A percentile compares a stretch with the other conserved stretches of the same genome.
Evolutionary conservation across 2,888 invertebrate species (phyloP).

Genomic region (Drosophila eohydei): DNA sequence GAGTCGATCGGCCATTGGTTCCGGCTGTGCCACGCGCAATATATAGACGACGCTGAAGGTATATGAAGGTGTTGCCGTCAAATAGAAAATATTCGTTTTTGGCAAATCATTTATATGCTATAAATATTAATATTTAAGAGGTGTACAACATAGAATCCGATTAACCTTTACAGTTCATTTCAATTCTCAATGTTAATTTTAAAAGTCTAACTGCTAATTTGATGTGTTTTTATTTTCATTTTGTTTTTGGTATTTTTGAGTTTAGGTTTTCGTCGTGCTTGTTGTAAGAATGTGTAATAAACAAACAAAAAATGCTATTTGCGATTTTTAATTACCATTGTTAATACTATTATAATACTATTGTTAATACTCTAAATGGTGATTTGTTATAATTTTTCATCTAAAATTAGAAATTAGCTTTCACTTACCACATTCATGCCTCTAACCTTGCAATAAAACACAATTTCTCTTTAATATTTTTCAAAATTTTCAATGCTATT

Average conservation of each 20-base stretch:
- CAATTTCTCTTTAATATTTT: constrained; percentile 21
- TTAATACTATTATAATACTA: neutral
- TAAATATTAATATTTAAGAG: neutral
- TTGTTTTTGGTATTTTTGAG: neutral
- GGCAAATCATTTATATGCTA: constrained; percentile 25
- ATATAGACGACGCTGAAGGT: constrained; percentile 95
- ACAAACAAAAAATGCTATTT: neutral
- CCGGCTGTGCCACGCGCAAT: constrained; percentile 97
- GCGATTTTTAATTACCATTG: neutral
- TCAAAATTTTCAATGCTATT: constrained; percentile 53
- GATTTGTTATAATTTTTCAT: neutral
- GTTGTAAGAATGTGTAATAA: neutral
- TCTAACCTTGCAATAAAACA: constrained; percentile 11
- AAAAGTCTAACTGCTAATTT: neutral
- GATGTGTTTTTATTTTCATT: neutral
- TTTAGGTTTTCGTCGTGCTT: neutral
- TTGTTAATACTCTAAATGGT: neutral
- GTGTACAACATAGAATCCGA: neutral
- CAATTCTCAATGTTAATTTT: neutral
- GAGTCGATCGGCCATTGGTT: constrained; percentile 95
- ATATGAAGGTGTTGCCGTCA: constrained; percentile 10
- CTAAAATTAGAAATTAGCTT: neutral
- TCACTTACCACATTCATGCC: neutral
- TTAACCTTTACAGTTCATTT: neutral
- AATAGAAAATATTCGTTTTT: constrained; percentile 82